Base-by-base conservation (phyloP, 2,113 vertebrate genomes). In the Gasterosteus aculeatus region DNA sequence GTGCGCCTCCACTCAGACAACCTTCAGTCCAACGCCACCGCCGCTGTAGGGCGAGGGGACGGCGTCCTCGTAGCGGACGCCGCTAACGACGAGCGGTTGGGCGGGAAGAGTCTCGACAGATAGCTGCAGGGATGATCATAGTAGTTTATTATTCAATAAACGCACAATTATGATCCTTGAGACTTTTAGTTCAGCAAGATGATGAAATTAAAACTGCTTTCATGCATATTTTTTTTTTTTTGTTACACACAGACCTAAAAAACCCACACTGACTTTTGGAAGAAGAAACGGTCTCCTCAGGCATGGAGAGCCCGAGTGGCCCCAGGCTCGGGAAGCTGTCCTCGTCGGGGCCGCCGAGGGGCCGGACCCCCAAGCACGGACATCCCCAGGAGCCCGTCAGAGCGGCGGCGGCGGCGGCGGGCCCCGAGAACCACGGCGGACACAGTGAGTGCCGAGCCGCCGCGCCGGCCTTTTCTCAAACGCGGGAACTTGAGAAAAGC, bases 291-390 rank as follows among this genome's bases (percentile, higher is more conserved):
- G 12, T 10, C 51, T 12, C n/a, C 77, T 38, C 90, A 97, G 97
- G 93, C 79, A 98, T 99, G 97, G 95, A 96, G 54, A 96, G 95
- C 83, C 92, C 96, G 68, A 96, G 94, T 77, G 90, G 95, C 84
- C 93, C 92, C 63, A 94, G 96, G 92, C 90, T 95, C 80, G 95
- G 95, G 92, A 96, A 95, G 89, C 94, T 95, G 77, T 92, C 94
- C 29, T 91, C 94, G 14, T 93, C 94, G 19, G 94, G 88, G 77
- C 77, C 94, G 68, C 92, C 93, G 88, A 95, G 91, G 92, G 91
- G 92, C 59, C 79, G 95, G 62, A 87, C 90, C 70, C 91, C 94
- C 80, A 98, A 95, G 73, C 94, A 95, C 7, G 85, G 95, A 85
- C 85, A 88, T 88, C 92, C 92, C 72, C 93, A 91, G 0, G 96